Conservation (phyloP, 2,797 vertebrate species). For the Saguinus oedipus region DNA sequence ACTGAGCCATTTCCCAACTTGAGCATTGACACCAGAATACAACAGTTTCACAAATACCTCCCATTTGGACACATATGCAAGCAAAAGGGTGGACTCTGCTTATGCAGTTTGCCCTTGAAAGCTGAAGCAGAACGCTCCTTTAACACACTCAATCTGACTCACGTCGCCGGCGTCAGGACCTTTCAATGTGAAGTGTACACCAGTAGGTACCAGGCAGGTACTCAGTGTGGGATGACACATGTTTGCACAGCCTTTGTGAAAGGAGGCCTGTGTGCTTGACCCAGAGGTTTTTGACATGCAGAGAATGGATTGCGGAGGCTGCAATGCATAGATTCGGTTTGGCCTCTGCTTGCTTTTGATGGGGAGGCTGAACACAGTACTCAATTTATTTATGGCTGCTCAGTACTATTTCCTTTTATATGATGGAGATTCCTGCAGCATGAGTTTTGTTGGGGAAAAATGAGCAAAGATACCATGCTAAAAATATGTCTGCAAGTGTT, state of each 20-base stretch:
- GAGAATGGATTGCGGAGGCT: neutral
- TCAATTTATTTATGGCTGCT: neutral
- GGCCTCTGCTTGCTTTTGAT: neutral
- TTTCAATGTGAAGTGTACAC: neutral
- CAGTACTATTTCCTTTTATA: neutral
- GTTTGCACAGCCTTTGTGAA: neutral
- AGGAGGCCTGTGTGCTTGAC: neutral
- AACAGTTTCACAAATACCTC: neutral
- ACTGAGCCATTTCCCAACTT: neutral
- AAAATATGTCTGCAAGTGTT: neutral
- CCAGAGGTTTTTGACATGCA: neutral
- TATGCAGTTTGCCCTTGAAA: neutral
- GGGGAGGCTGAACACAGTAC: neutral
- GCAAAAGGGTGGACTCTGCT: neutral
- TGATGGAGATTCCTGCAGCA: neutral
- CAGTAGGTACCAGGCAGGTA: neutral
- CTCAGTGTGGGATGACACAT: neutral
- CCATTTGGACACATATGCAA: neutral
- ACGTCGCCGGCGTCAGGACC: neutral
- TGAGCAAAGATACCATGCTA: neutral
- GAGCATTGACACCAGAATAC: neutral
- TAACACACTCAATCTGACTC: neutral
- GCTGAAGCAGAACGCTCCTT: neutral
- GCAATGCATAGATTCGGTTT: neutral
- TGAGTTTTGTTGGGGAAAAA: neutral